Base-by-base conservation (phyloP, 2,797 vertebrate genomes). In the Myotis daubentonii region DNA sequence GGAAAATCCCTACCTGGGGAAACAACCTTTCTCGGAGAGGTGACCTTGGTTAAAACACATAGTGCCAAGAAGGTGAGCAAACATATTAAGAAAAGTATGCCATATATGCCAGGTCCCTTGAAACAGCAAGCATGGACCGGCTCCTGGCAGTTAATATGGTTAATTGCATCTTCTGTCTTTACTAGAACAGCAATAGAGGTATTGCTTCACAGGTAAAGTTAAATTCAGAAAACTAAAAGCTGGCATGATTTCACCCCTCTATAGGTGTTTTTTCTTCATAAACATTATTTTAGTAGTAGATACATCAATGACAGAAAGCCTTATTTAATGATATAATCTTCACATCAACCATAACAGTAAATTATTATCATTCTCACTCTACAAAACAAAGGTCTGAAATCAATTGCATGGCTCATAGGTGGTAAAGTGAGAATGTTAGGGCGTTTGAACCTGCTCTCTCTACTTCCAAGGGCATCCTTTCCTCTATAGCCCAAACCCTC, bases 161-260 rank as follows among this genome's bases (percentile, higher is more conserved):
- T 89, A 62, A 74, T 38, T 49, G 8, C 6, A 90, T 68, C 20
- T 10, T 38, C 53, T 87, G 74, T 49, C 53, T 79, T 87, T 86
- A 87, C 23, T 62, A 84, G 60, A 72, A 94, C 80, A 79, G 22
- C 41, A 93, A 41, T 6, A 55, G n/a, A 87, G n/a, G 62, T 30
- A 75, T 49, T 87, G 47, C 66, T 51, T 85, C 30, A 10, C 28
- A 75, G 17, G 41, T 62, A 57, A 17, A 86, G 47, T 1, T 36
- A 62, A 95, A 90, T 91, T 68, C 38, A 80, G n/a, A 93, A 82
- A 87, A 93, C 78, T 66, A 76, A 95, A 88, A 17, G 5, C n/a
- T 65, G 55, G 65, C 13, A 87, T 80, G 33, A 72, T 86, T 89
- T 95, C 41, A 76, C n/a, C 88, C 23, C 10, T 88, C 8, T 74